These are phyloP conservation scores for Drosophila albomicans DNA, from an alignment of 1,140 invertebrate species.

Conservation along the genomic window DNA sequence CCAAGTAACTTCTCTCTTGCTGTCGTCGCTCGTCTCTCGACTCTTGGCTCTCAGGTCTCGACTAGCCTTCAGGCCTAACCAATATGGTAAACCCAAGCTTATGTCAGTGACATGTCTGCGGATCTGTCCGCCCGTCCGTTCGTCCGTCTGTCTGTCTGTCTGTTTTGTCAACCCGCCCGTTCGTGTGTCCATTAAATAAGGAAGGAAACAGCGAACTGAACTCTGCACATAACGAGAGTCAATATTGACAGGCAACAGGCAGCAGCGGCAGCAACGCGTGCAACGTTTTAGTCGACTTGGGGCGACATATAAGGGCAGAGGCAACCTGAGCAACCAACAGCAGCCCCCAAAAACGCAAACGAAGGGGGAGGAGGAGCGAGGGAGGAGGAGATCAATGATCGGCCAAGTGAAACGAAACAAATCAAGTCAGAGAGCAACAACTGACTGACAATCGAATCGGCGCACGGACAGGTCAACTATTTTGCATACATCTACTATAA, in stretches of 20 bases:
- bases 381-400: constrained; percentile 22
- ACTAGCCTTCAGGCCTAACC: constrained; percentile 68
- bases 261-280: constrained; percentile 57
- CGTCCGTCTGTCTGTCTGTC: constrained; percentile 30
- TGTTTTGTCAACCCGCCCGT: constrained; percentile 67
- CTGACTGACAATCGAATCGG: constrained; percentile 80
- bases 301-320: constrained; percentile 78
- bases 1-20: constrained; percentile 65
- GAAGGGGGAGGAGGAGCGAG: constrained; percentile 6
- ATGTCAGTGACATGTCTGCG: constrained; percentile 79
- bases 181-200: constrained; percentile 82
- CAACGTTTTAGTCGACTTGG: constrained; percentile 52
- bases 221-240: constrained; percentile 79
- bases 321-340: constrained; percentile 37
- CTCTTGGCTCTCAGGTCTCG: constrained; percentile 42
- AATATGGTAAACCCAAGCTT: constrained; percentile 81
- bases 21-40: neutral
- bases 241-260: constrained; percentile 80
- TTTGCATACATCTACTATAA: constrained; percentile 76
- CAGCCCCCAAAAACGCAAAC: constrained; percentile 5
- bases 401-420: constrained; percentile 83
- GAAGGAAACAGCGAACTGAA: constrained; percentile 71
- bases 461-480: constrained; percentile 83
- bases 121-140: constrained; percentile 50
- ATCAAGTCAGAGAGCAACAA: constrained; percentile 79